These are phyloP conservation scores for Euleptes europaea DNA, from an alignment of 2,113 vertebrate species.

Conservation along the genomic window DNA sequence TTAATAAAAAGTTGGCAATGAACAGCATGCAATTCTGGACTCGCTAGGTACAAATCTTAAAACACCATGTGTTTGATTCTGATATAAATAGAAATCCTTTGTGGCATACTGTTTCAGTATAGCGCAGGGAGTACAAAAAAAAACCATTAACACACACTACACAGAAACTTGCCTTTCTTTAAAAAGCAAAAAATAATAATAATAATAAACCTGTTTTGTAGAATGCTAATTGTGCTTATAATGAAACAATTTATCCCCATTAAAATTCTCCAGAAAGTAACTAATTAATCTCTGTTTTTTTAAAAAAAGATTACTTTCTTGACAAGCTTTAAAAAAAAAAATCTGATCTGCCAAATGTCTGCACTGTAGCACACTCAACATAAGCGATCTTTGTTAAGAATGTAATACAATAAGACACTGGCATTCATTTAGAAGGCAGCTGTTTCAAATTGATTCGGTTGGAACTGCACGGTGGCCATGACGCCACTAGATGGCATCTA, in stretches of 20 bases:
- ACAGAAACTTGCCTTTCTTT: not conserved
- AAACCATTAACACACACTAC: not conserved
- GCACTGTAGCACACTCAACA: not conserved
- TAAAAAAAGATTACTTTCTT: not conserved
- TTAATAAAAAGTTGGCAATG: not conserved
- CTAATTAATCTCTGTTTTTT: not conserved
- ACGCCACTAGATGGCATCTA: constrained; percentile 53
- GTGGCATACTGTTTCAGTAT: not conserved
- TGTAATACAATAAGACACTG: not conserved
- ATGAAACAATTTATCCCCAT: not conserved
- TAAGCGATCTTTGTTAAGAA: constrained; percentile 22
- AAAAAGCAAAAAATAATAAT: not conserved
- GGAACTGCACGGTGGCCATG: not conserved
- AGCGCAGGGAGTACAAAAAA: constrained; percentile 2
- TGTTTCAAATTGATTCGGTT: not conserved
- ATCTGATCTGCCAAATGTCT: not conserved
- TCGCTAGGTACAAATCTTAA: not conserved
- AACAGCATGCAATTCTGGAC: not conserved
- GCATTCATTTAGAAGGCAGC: constrained; percentile 2
- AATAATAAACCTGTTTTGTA: not conserved
- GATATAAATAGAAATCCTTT: not conserved
- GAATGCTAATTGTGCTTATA: not conserved
- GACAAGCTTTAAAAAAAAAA: not conserved
- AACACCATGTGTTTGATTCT: not conserved
- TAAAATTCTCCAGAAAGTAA: constrained; percentile 3